Percentiles rank a stretch among this genome's conserved stretches.
Conservation (phyloP, 1,140 invertebrate species). For the Heliconius congener region DNA sequence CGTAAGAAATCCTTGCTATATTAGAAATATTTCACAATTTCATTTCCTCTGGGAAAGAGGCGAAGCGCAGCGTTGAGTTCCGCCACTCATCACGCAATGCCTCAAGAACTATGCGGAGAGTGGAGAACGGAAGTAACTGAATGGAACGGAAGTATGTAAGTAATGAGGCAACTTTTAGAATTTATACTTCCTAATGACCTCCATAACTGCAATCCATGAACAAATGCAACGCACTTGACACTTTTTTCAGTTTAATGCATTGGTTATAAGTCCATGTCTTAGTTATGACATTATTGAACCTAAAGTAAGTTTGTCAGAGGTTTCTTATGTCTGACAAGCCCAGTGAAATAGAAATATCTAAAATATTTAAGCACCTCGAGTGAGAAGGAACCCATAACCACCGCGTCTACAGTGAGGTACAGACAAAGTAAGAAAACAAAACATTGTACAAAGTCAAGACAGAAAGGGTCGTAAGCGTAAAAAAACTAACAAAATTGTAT, state of each 20-base stretch:
- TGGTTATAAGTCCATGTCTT: neutral
- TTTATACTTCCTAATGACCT: too few relatives aligned
- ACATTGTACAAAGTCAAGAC: neutral
- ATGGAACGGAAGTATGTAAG: too few relatives aligned
- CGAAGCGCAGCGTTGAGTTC: too few relatives aligned
- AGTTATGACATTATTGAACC: neutral
- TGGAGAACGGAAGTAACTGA: too few relatives aligned
- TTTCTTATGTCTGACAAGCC: too few relatives aligned
- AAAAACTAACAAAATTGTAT: slow-evolving; percentile 5
- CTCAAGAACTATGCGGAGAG: neutral
- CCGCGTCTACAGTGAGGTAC: neutral
- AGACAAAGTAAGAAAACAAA: neutral
- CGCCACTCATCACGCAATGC: neutral
- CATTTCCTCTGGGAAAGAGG: neutral
- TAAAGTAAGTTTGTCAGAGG: neutral
- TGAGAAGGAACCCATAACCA: too few relatives aligned
- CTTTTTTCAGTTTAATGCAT: neutral
- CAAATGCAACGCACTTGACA: too few relatives aligned
- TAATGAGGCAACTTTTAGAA: too few relatives aligned
- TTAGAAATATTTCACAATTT: too few relatives aligned
- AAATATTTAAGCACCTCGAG: neutral
- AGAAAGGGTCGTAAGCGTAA: neutral
- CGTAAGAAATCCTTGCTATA: neutral
- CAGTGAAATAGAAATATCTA: neutral
- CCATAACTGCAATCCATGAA: too few relatives aligned